Conservation (phyloP, 1,140 invertebrate genomes). For the Neelides sp. region DNA sequence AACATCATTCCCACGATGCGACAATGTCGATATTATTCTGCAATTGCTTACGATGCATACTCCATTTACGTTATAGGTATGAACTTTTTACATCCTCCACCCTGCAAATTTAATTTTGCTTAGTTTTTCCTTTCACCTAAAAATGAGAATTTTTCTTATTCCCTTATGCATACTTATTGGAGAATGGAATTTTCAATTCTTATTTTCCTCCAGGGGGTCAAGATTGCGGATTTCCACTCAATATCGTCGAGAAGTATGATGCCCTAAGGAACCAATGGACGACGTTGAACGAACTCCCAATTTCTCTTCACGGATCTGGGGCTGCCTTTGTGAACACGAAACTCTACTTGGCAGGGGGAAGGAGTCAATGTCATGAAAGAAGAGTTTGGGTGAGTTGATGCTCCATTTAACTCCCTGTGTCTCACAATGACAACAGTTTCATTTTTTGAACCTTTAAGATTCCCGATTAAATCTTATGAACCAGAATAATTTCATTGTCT, state of each 20-base stretch:
- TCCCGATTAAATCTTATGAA: not conserved
- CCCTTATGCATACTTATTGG: too few relatives aligned
- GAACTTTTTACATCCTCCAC: too few relatives aligned
- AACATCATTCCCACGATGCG: constrained; percentile 33
- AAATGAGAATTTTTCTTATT: too few relatives aligned
- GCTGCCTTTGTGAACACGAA: constrained; percentile 31
- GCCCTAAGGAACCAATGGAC: constrained; percentile 32
- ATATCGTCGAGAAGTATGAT: constrained; percentile 32
- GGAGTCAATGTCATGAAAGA: constrained; percentile 30
- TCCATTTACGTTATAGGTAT: constrained; percentile 31
- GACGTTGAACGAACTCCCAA: constrained; percentile 28
- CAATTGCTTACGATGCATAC: constrained; percentile 29
- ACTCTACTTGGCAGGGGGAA: constrained; percentile 32
- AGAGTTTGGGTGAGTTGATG: constrained; percentile 31
- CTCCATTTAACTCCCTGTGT: not conserved
- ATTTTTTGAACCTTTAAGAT: too few relatives aligned
- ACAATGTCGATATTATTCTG: constrained; percentile 31
- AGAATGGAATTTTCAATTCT: too few relatives aligned
- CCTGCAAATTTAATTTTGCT: too few relatives aligned
- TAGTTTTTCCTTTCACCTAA: too few relatives aligned
- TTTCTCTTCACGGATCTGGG: constrained; percentile 32
- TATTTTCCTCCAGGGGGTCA: constrained; percentile 27
- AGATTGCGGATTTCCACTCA: constrained; percentile 28
- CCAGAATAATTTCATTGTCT: not conserved
- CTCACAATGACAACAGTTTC: too few relatives aligned